These are phyloP conservation scores for Macaria notata DNA, from an alignment of 2,888 invertebrate genomes.

Conservation along the genomic window DNA sequence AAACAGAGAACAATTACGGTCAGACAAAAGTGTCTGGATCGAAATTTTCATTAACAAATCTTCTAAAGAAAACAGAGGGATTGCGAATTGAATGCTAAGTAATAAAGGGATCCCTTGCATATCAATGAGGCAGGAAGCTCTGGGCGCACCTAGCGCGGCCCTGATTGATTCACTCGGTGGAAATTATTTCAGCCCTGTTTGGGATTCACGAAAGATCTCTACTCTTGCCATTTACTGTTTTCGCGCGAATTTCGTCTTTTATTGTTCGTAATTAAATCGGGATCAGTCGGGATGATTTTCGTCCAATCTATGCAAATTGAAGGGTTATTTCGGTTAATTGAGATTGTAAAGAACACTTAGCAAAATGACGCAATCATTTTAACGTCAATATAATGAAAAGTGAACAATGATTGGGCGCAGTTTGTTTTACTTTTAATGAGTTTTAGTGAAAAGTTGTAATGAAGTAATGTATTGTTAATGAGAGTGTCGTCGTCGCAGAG, in stretches of 20 bases:
- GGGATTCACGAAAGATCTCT: constrained; percentile 59
- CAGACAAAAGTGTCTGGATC: constrained; percentile 17
- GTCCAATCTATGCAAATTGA: constrained; percentile 33
- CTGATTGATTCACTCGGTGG: constrained; percentile 66
- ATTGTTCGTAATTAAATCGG: constrained; percentile 52
- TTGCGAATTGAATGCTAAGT: constrained; percentile 65
- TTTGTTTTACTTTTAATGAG: constrained; percentile 12
- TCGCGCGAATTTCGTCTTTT: constrained; percentile 52
- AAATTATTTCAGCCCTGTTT: constrained; percentile 62
- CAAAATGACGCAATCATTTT: constrained; percentile 1
- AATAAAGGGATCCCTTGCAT: constrained; percentile 72
- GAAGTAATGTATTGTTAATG: constrained; percentile 58
- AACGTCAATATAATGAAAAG: neutral
- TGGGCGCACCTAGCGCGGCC: constrained; percentile 49
- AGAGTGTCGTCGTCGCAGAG: constrained; percentile 40
- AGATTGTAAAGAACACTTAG: constrained; percentile 11
- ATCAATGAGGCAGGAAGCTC: constrained; percentile 61
- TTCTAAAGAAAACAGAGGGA: constrained; percentile 53
- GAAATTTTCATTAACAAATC: constrained; percentile 46
- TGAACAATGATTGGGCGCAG: neutral
- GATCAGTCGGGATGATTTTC: constrained; percentile 37
- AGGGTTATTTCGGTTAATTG: constrained; percentile 26
- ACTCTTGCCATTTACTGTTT: constrained; percentile 52
- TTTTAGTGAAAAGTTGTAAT: constrained; percentile 46
- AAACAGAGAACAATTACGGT: constrained; percentile 10